Base-by-base conservation (phyloP, 2,113 vertebrate genomes). In the Rhinopomastus cyanomelas region DNA sequence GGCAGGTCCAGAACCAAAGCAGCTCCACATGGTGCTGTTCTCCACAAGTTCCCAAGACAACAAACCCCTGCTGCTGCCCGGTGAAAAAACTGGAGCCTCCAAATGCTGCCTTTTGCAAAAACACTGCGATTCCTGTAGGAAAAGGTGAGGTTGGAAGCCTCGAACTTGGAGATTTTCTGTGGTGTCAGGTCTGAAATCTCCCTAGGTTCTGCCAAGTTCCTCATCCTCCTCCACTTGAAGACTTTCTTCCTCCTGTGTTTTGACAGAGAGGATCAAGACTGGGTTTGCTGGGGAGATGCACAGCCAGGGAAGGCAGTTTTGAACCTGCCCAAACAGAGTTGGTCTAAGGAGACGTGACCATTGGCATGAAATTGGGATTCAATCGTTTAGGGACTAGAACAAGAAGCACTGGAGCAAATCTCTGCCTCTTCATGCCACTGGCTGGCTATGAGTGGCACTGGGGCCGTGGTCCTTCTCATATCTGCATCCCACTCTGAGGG, bases 1-100 rank as follows among this genome's bases (percentile, higher is more conserved):
- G 84, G 36, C 89, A 65, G 81, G 81, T 46, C 81, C 75, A 20
- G 65, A 75, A 61, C 29, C 72, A 87, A 95, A 55, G 81, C 83
- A 91, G 91, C 64, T 16, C 55, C 53, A 60, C 62, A 44, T 9
- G 34, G 51, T 36, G 62, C 81, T 73, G 25, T 57, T 72, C 59
- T 44, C 32, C 32, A 55, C 64, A 59, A 59, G 90, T 73, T 66
- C 76, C 12, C 14, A 76, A 32, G 59, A 75, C 62, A 29, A 65
- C 16, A 14, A 79, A 79, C 65, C 51, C 48, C 62, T 74, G 32
- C 42, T 29, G 82, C 82, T 79, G 62, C 55, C 52, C 16, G n/a
- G 1, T 12, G 27, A 81, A 81, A 59, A 55, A 46, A 76, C 8
- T 10, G 16, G 12, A 25, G 4, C 16, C 20, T 66, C 13, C 42